Evolutionary conservation across 2,113 vertebrate genomes (phyloP).

Genomic region (Plotosus lineatus): DNA sequence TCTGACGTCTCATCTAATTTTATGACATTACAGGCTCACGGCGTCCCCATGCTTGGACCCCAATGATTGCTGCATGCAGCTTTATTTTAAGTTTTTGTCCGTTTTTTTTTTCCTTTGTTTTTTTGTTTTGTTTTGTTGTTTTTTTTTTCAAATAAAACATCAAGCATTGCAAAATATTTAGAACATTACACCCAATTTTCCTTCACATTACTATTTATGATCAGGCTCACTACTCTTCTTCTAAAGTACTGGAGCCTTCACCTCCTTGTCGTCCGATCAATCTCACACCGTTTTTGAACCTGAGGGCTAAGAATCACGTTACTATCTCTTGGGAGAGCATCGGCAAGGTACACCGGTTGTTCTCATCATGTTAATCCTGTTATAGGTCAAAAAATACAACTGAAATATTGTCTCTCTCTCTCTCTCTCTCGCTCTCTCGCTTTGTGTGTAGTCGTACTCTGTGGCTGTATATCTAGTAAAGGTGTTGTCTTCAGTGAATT

Average conservation of each 20-base stretch:
- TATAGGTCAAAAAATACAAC: background rate
- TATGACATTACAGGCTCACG: no score
- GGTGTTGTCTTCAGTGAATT: constrained; percentile 73
- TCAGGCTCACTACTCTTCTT: constrained; percentile 82
- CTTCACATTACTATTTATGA: background rate
- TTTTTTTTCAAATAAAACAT: background rate
- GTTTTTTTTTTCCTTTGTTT: background rate
- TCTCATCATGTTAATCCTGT: background rate
- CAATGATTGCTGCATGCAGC: background rate
- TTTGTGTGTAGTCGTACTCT: constrained; percentile 82
- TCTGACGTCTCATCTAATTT: no score
- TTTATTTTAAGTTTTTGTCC: background rate
- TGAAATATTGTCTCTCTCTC: background rate
- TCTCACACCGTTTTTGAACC: constrained; percentile 80
- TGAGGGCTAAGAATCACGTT: constrained; percentile 76
- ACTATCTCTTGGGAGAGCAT: constrained; percentile 80
- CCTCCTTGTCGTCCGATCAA: constrained; percentile 83
- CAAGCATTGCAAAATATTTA: background rate
- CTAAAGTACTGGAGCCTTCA: constrained; percentile 80
- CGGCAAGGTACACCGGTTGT: constrained; percentile 70
- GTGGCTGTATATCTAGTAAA: constrained; percentile 96
- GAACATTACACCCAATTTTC: no score
- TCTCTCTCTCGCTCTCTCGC: background rate
- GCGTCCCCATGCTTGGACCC: background rate
- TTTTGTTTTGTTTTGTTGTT: background rate